Base-by-base conservation (phyloP, 2,888 invertebrate genomes). In the Papilio protenor region DNA sequence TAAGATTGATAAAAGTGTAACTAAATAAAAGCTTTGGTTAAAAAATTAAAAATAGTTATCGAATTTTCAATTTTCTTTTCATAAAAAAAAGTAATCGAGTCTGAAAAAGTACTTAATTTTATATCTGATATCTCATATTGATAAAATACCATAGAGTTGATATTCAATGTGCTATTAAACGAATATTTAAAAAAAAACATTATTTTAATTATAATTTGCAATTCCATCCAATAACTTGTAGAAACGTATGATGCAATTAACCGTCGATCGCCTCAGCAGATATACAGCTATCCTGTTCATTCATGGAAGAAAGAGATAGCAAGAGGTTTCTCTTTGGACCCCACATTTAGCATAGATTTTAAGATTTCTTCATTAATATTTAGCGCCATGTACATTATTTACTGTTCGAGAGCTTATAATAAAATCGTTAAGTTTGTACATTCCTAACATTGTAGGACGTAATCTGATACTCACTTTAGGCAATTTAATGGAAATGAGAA, bases 361-460 rank as follows among this genome's bases (percentile, higher is more conserved):
- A 64, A 40, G 40, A 40, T 64, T 64, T 23, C 21, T 61, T 33
- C 33, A 64, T 64, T 18, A 64, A 40, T 55, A 71, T 45, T 2
- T 2, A 71, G 27, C 1, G 52, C 71, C 23, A 16, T 61, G 33
- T 71, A 59, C 18, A 73, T 76, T 49, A 64, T 52, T 74, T 79
- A 72, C 74, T 72, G 72, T 72, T 49, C 45, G 52, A 40, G 61
- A 71, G 78, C 75, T 78, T 75, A 75, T 75, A 21, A 66, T 70
- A 27, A 66, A 73, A 27, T 72, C 82, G 82, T 88, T 90, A 90
- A 89, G 88, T 92, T 91, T 89, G 87, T 91, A 92, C 93, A 93
- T 93, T 92, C 93, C 93, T 91, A 78, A 78, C 66, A 59, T 74
- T 78, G 59, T 74, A 74, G 55, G 70, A 70, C 61, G 71, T 78